These are phyloP conservation scores for Drosophila obscura DNA, from an alignment of 1,140 invertebrate species.

Conservation along the genomic window DNA sequence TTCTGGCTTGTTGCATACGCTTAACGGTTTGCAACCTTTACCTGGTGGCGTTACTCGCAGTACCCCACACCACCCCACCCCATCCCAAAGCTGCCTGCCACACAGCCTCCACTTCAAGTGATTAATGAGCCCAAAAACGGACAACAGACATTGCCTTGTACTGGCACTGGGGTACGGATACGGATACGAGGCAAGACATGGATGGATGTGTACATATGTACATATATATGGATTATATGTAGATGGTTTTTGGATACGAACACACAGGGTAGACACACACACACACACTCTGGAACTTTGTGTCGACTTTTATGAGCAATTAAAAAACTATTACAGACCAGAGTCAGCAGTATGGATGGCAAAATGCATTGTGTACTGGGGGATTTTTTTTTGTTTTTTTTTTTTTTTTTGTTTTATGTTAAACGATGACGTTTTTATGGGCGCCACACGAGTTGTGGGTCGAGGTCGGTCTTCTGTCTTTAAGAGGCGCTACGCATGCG, in stretches of 20 bases:
- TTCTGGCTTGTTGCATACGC: constrained; percentile 48
- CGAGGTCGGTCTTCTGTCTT: constrained; percentile 19
- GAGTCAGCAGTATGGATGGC: constrained; percentile 19
- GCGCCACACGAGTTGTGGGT: constrained; percentile 60
- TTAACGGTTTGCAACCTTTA: constrained; percentile 68
- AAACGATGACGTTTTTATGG: constrained; percentile 72
- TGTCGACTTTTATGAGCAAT: constrained; percentile 68
- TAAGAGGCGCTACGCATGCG: constrained; percentile 29
- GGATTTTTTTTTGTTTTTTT: neutral
- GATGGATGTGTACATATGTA: constrained; percentile 4
- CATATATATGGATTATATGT: neutral
- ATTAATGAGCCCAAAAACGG: constrained; percentile 57
- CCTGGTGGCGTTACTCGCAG: constrained; percentile 52
- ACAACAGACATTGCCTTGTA: constrained; percentile 52
- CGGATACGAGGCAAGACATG: too few relatives aligned
- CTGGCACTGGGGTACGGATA: constrained; percentile 8
- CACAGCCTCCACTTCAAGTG: constrained; percentile 37
- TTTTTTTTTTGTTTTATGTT: constrained; percentile 32
- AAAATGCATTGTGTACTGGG: constrained; percentile 49
- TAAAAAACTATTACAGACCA: constrained; percentile 69
- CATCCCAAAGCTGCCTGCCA: neutral
- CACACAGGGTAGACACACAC: neutral
- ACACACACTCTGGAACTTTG: constrained; percentile 27
- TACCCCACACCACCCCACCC: neutral
- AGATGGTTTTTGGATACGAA: neutral